These are phyloP conservation scores for Chaitophorus viminalis DNA, from an alignment of 2,888 invertebrate species.

Conservation along the genomic window DNA sequence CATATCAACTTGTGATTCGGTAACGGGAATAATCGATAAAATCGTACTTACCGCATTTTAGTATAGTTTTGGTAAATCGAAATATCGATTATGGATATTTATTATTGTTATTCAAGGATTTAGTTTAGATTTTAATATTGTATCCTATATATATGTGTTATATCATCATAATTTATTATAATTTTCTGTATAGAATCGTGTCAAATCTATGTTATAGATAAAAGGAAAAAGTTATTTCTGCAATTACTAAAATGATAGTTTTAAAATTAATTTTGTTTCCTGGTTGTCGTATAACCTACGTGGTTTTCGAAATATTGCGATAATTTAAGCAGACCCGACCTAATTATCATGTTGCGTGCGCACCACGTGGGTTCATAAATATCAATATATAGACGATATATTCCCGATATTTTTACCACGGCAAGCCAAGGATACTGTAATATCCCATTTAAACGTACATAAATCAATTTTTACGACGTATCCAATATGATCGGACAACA, in stretches of 20 bases:
- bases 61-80: neutral
- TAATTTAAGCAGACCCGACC: neutral
- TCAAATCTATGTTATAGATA: no score
- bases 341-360: neutral
- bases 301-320: neutral
- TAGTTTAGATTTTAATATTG: no score
- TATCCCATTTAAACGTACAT: neutral
- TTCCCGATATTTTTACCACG: neutral
- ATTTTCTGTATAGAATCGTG: no score
- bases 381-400: neutral
- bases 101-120: no score
- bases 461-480: neutral
- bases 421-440: neutral
- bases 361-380: neutral
- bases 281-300: neutral
- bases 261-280: neutral
- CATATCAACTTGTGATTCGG: neutral
- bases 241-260: neutral
- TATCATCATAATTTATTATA: no score
- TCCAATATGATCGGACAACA: neutral
- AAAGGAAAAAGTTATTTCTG: no score
- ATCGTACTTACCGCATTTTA: neutral
- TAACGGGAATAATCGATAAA: neutral
- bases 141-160: no score
- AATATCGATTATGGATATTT: neutral